Evolutionary conservation across 1,140 invertebrate genomes (phyloP).

Genomic region (Drosophila willistoni): DNA sequence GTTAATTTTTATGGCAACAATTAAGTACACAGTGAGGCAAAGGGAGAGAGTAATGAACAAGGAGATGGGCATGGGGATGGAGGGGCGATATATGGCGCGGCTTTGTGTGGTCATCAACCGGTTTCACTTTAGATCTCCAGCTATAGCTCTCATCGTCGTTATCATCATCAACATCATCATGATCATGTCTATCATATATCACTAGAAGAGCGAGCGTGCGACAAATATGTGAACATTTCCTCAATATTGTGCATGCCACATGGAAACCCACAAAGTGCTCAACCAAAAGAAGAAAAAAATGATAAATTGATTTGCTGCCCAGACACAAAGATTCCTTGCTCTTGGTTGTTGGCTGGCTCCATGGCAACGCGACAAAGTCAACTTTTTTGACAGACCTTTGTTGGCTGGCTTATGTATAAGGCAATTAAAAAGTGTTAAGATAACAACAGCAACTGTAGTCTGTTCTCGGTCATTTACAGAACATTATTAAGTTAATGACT

Average conservation of each 20-base stretch:
- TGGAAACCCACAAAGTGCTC: constrained; percentile 15
- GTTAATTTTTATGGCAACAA: constrained; percentile 43
- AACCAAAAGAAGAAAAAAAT: constrained; percentile 8
- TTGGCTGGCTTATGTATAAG: constrained; percentile 21
- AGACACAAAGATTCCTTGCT: background rate
- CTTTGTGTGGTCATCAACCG: constrained; percentile 5
- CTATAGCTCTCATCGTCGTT: constrained; percentile 13
- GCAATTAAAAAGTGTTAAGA: constrained; percentile 74
- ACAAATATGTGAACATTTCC: constrained; percentile 20
- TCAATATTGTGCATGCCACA: constrained; percentile 36
- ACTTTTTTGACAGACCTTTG: constrained; percentile 18
- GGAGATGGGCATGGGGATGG: background rate
- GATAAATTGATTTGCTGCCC: constrained; percentile 51
- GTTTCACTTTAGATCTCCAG: constrained; percentile 11
- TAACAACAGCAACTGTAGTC: constrained; percentile 46
- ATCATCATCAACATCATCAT: constrained; percentile 8
- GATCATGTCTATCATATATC: constrained; percentile 52
- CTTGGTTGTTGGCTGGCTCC: constrained; percentile 6
- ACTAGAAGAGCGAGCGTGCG: constrained; percentile 12
- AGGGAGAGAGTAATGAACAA: background rate
- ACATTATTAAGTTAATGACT: constrained; percentile 64
- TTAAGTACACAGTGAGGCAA: constrained; percentile 11
- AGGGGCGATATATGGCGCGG: background rate
- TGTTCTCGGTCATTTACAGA: constrained; percentile 9
- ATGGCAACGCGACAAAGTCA: constrained; percentile 13